Base-by-base conservation (phyloP, 2,113 vertebrate genomes). In the Sorex araneus region DNA sequence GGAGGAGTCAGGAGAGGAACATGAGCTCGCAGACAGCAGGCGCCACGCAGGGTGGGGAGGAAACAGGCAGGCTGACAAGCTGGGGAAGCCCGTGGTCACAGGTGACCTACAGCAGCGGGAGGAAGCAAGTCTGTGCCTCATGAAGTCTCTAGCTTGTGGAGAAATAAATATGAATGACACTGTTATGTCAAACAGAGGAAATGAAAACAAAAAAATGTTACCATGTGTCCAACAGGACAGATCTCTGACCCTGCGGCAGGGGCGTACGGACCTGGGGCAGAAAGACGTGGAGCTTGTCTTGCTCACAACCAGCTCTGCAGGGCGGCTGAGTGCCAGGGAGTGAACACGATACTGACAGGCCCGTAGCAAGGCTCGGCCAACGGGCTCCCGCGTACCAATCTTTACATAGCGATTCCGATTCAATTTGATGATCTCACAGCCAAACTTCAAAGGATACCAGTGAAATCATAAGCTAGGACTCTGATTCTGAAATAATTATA, bases 101-200 rank as follows among this genome's bases (percentile, higher is more conserved):
- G 50, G 36, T 36, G 23, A 45, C 34, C 60, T 32, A 64, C 1
- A 82, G 64, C 43, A 83, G 34, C 63, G 11, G 57, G 19, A 93
- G 64, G 75, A 71, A 28, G 34, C 63, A 40, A 7, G 9, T 94
- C 28, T 23, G 32, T 90, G 23, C 43, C n/a, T 67, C 45, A 76
- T 32, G 70, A 67, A 67, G 57, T 82, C 71, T 90, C 66, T 70
- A 63, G 30, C 25, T 81, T 81, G 77, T 90, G 15, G 36, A 87
- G 86, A 89, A 88, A 57, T 47, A 89, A 93, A 69, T 69, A 78
- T 1, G 45, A 89, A 18, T 45, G 34, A 28, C 11, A 27, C 40
- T 81, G 30, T 50, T 70, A 21, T 32, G 12, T 5, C 27, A 94
- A 28, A 36, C 40, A 83, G 66, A 73, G 69, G 74, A 81, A 84